A percentile compares a stretch with the other conserved stretches of the same genome.
These are phyloP conservation scores for Lymantria dispar DNA, from an alignment of 2,888 invertebrate species.

Conservation along the genomic window DNA sequence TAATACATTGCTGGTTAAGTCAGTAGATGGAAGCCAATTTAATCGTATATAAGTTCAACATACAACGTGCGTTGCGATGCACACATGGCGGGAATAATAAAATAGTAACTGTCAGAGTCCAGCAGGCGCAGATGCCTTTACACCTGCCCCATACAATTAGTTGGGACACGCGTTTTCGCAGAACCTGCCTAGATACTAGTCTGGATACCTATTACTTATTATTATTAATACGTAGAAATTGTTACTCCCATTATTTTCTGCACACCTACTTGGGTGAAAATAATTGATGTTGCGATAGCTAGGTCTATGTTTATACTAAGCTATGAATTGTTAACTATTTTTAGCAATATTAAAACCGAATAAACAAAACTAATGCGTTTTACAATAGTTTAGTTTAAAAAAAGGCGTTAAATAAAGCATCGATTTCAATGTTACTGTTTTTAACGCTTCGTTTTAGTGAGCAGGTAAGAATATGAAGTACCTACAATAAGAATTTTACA, in stretches of 20 bases:
- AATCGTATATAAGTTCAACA: slow-evolving; percentile 36
- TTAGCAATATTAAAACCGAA: no score
- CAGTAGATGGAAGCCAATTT: slow-evolving; percentile 38
- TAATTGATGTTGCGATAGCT: no score
- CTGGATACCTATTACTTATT: slow-evolving; percentile 26
- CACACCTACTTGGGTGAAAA: no score
- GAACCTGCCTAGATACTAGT: slow-evolving; percentile 35
- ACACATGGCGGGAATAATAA: slow-evolving; percentile 52
- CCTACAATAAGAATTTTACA: no score
- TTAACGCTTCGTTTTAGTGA: no score
- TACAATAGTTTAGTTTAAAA: no score
- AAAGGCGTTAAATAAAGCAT: no score
- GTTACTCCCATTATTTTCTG: neutral
- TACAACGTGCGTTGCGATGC: slow-evolving; percentile 37
- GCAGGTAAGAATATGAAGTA: neutral
- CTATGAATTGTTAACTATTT: no score
- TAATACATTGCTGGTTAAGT: slow-evolving; percentile 53
- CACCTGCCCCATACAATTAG: slow-evolving; percentile 76
- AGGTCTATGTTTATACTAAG: no score
- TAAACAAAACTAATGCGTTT: no score
- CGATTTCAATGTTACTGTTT: no score
- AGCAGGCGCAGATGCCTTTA: slow-evolving; percentile 69
- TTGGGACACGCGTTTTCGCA: slow-evolving; percentile 61
- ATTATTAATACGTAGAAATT: neutral
- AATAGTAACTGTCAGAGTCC: slow-evolving; percentile 59